phyloP scores from a whole-genome alignment of 2,888 invertebrate species.

The Esperia sulphurella region DNA sequence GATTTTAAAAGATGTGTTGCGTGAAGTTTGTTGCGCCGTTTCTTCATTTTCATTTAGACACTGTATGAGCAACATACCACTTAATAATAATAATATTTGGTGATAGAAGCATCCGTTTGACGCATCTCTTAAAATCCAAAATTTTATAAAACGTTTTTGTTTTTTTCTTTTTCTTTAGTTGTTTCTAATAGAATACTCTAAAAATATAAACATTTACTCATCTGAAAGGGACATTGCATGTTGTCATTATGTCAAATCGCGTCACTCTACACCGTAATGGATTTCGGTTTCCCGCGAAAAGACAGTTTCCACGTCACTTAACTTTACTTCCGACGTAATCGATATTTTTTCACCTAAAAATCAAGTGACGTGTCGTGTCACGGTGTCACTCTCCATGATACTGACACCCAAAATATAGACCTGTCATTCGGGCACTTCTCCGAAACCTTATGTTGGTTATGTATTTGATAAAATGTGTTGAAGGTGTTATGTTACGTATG shows the following conservation, averaged over 20 bases:
- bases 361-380: slow-evolving; percentile 46
- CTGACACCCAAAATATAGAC: slow-evolving; percentile 35
- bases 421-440: slow-evolving; percentile 32
- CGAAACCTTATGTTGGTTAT: slow-evolving; percentile 44
- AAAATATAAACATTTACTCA: neutral
- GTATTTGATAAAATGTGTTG: slow-evolving; percentile 3
- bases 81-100: too few relatives aligned
- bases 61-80: too few relatives aligned
- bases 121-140: too few relatives aligned
- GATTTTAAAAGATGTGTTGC: too few relatives aligned
- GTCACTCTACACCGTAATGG: slow-evolving; percentile 68
- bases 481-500: neutral
- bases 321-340: slow-evolving; percentile 69
- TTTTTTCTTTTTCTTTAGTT: too few relatives aligned
- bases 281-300: slow-evolving; percentile 56
- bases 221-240: slow-evolving; percentile 25
- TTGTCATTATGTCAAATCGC: slow-evolving; percentile 51
- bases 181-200: too few relatives aligned
- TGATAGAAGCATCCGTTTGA: too few relatives aligned
- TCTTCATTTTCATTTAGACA: too few relatives aligned
- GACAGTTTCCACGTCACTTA: slow-evolving; percentile 73
- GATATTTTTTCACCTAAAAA: slow-evolving; percentile 69
- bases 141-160: too few relatives aligned
- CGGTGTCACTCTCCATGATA: slow-evolving; percentile 29
- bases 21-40: too few relatives aligned